These are phyloP conservation scores for Aptenodytes patagonicus DNA, from an alignment of 2,113 vertebrate species.

Conservation along the genomic window DNA sequence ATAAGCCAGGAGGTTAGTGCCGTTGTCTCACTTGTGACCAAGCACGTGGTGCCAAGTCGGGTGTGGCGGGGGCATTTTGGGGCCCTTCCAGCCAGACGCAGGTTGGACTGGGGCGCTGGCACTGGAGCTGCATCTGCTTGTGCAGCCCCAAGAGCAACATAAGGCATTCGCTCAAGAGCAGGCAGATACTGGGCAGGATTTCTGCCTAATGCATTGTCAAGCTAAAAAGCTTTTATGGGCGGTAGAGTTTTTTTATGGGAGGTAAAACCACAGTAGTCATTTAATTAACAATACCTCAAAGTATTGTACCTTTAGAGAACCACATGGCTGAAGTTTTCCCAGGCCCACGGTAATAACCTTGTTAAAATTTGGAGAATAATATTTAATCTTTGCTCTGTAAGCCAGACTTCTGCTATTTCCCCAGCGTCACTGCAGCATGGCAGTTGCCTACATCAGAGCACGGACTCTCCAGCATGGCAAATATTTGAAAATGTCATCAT, in stretches of 20 bases:
- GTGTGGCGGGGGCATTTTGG: rapidly evolving
- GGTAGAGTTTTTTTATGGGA: not conserved
- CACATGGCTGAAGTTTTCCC: not conserved
- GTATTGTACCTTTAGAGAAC: not conserved
- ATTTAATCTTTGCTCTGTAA: not conserved
- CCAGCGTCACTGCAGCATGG: rapidly evolving
- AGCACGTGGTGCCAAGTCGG: rapidly evolving
- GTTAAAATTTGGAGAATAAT: not conserved
- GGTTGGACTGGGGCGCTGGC: not conserved
- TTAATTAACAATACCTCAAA: slow-evolving; percentile 32
- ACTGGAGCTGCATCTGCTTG: not conserved
- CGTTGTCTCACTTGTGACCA: not conserved
- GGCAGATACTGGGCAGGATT: not conserved
- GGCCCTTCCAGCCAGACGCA: not conserved
- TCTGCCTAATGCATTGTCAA: not conserved
- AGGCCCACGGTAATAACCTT: not conserved
- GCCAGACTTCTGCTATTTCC: not conserved
- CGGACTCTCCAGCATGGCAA: rapidly evolving
- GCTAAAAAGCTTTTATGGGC: not conserved
- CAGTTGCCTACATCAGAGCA: not conserved
- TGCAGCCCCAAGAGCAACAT: not conserved
- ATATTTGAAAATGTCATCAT: not conserved
- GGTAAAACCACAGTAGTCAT: not conserved
- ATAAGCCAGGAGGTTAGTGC: not conserved
- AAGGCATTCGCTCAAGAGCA: not conserved